A percentile compares a stretch with the other conserved stretches of the same genome.
These are phyloP conservation scores for Notarius lentiginosus DNA, from an alignment of 2,113 vertebrate species.

Conservation along the genomic window DNA sequence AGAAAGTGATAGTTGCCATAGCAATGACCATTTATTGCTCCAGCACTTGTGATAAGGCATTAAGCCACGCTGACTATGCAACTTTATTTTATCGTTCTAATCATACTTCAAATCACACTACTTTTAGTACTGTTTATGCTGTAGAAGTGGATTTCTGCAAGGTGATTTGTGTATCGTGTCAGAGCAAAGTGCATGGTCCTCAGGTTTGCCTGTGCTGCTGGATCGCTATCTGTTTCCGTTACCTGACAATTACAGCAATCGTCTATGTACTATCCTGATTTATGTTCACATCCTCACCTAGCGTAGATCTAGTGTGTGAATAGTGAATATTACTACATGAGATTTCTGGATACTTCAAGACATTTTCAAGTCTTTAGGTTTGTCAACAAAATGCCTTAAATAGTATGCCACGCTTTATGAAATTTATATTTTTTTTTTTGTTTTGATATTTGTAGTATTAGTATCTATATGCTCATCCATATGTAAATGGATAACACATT, in stretches of 20 bases:
- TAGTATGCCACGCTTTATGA: too few relatives aligned
- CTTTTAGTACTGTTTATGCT: neutral
- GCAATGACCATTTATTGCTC: conserved; percentile 15
- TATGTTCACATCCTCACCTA: neutral
- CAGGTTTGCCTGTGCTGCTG: neutral
- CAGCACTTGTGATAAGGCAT: neutral
- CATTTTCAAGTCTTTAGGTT: neutral
- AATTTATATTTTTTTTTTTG: too few relatives aligned
- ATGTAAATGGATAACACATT: neutral
- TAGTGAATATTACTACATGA: neutral
- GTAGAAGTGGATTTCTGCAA: neutral
- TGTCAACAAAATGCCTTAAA: neutral
- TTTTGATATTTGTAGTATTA: neutral
- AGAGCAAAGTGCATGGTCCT: neutral
- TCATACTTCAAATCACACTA: neutral
- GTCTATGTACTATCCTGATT: too few relatives aligned
- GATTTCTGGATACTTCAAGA: too few relatives aligned
- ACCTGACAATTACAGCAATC: neutral
- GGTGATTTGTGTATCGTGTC: neutral
- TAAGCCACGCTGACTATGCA: neutral
- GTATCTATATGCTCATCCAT: neutral
- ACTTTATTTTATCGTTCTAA: neutral
- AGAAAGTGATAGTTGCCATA: conserved; percentile 23
- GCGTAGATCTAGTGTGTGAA: neutral
- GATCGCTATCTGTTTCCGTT: neutral